Conservation (phyloP, 2,797 vertebrate genomes). For the Petrocephalus sullivani region DNA sequence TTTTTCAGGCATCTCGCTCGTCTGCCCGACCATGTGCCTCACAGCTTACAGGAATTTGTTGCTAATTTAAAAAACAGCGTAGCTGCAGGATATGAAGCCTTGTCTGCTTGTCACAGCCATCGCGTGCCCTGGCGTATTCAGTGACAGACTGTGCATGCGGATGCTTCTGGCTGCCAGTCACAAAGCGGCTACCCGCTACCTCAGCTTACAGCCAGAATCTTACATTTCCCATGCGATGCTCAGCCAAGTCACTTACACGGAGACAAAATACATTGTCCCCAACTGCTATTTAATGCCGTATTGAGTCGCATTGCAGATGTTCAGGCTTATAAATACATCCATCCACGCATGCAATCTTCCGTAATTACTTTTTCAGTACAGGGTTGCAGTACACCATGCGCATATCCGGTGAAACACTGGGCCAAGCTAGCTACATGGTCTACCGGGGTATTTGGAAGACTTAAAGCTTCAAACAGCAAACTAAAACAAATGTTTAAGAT, state of each 20-base stretch:
- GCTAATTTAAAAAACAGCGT: not conserved
- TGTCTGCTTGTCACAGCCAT: not conserved
- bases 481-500: not conserved
- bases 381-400: not conserved
- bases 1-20: not conserved
- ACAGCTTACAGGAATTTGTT: not conserved
- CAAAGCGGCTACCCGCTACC: not conserved
- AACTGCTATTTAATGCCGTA: not conserved
- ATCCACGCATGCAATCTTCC: not conserved
- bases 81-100: not conserved
- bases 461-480: not conserved
- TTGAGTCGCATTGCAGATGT: not conserved
- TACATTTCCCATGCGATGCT: not conserved
- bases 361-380: not conserved
- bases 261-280: not conserved
- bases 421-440: not conserved
- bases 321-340: not conserved
- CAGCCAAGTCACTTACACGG: not conserved
- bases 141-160: not conserved
- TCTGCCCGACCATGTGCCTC: not conserved
- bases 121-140: not conserved
- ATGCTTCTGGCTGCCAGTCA: not conserved
- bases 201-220: not conserved
- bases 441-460: not conserved
- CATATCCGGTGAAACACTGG: not conserved